Conservation (phyloP, 2,888 invertebrate genomes). For the Tinea pellionella region DNA sequence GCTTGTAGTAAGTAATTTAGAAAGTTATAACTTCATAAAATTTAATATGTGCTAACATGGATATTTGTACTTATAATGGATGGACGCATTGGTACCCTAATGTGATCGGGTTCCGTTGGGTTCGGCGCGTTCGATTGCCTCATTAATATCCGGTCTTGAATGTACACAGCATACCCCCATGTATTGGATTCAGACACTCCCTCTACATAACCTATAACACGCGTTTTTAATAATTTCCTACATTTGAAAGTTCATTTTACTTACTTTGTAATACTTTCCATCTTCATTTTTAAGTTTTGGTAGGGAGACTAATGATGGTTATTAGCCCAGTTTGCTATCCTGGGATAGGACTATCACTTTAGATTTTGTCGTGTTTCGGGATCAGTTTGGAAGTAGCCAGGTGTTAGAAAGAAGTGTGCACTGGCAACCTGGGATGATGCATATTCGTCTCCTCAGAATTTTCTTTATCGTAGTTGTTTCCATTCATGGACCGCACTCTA, state of each 20-base stretch:
- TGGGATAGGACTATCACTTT: no score
- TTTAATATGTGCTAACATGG: constrained; percentile 15
- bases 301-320: neutral
- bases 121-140: constrained; percentile 40
- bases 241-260: neutral
- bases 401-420: no score
- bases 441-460: no score
- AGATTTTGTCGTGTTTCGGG: no score
- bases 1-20: no score
- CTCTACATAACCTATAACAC: neutral
- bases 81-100: constrained; percentile 24
- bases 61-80: constrained; percentile 38
- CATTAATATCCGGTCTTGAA: constrained; percentile 51
- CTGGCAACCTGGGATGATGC: no score
- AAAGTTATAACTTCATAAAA: neutral
- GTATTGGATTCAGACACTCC: neutral
- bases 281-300: neutral
- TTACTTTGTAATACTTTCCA: neutral
- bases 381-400: no score
- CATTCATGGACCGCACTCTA: no score
- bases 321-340: no score
- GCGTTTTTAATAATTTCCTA: neutral
- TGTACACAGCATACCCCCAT: constrained; percentile 17
- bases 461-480: no score
- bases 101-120: constrained; percentile 33